Conservation (phyloP, 2,113 vertebrate species). For the Chloebia gouldiae region DNA sequence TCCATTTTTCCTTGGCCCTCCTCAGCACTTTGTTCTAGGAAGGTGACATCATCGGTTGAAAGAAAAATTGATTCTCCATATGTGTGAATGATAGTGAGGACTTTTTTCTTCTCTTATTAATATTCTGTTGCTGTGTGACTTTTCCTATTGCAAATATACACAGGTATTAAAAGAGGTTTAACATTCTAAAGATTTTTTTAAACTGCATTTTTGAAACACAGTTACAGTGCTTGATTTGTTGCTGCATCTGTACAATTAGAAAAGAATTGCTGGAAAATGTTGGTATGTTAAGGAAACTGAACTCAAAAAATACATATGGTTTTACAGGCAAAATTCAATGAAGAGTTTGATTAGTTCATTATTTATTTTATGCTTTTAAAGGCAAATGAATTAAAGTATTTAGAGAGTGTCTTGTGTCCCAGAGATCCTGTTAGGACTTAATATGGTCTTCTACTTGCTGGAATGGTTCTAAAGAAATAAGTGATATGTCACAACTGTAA, state of each 20-base stretch:
- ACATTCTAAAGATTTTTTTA: background rate
- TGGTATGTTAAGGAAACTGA: conserved; percentile 42
- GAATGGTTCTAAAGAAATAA: conserved; percentile 28
- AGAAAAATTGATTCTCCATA: conserved; percentile 33
- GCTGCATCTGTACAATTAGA: conserved; percentile 17
- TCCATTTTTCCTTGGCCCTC: background rate
- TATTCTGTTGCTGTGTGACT: background rate
- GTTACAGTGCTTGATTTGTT: conserved; percentile 3
- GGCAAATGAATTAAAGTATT: conserved; percentile 53
- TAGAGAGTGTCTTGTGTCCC: conserved; percentile 10
- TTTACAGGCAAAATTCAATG: conserved; percentile 8
- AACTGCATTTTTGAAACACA: conserved; percentile 18
- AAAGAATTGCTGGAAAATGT: conserved; percentile 14
- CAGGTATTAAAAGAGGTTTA: conserved; percentile 26
- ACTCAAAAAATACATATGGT: background rate
- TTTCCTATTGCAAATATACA: background rate
- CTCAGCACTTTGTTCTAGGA: background rate
- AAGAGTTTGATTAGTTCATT: conserved; percentile 36
- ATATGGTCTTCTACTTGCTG: conserved; percentile 8
- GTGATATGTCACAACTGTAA: background rate
- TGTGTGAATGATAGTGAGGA: background rate
- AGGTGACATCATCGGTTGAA: background rate
- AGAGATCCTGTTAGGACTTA: conserved; percentile 20
- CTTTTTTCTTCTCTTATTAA: background rate
- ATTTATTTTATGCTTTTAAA: conserved; percentile 63